Conservation (phyloP, 2,797 vertebrate species). For the Oceanodroma leucorhoa region DNA sequence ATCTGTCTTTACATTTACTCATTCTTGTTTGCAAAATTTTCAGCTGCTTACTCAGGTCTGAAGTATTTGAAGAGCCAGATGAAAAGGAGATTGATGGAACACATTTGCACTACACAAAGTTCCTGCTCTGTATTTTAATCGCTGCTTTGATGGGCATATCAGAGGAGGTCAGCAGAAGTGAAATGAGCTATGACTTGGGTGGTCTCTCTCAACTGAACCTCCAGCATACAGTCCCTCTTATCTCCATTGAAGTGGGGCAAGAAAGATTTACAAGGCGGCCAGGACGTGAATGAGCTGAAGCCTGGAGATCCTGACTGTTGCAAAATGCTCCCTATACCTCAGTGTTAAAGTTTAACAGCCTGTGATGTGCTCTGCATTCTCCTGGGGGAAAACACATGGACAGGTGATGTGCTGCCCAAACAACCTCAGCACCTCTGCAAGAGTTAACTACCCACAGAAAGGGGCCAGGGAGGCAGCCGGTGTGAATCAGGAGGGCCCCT, state of each 20-base stretch:
- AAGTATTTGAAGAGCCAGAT: slow-evolving; percentile 61
- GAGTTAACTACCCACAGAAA: background rate
- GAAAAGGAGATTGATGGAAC: slow-evolving; percentile 63
- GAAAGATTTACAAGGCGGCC: slow-evolving; percentile 49
- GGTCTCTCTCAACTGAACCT: slow-evolving; percentile 53
- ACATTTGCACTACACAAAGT: slow-evolving; percentile 11
- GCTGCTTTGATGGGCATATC: slow-evolving; percentile 29
- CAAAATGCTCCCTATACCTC: slow-evolving; percentile 15
- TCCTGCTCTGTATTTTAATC: slow-evolving; percentile 44
- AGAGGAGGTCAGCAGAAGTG: slow-evolving; percentile 58
- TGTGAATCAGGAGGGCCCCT: background rate
- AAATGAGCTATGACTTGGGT: slow-evolving; percentile 63
- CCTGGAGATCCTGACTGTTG: slow-evolving; percentile 6
- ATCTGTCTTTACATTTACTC: slow-evolving; percentile 47
- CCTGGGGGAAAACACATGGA: fast-evolving
- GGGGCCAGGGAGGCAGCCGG: background rate
- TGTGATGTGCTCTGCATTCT: background rate
- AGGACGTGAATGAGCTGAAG: background rate
- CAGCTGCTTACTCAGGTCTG: slow-evolving; percentile 40
- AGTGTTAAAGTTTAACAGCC: background rate
- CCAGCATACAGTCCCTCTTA: slow-evolving; percentile 28
- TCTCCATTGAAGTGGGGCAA: slow-evolving; percentile 52
- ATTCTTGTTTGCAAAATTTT: slow-evolving; percentile 70
- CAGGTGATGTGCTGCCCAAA: background rate
- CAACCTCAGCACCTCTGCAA: background rate